phyloP scores from a whole-genome alignment of 2,888 invertebrate species.

The Parapristionchus giblindavisi region DNA sequence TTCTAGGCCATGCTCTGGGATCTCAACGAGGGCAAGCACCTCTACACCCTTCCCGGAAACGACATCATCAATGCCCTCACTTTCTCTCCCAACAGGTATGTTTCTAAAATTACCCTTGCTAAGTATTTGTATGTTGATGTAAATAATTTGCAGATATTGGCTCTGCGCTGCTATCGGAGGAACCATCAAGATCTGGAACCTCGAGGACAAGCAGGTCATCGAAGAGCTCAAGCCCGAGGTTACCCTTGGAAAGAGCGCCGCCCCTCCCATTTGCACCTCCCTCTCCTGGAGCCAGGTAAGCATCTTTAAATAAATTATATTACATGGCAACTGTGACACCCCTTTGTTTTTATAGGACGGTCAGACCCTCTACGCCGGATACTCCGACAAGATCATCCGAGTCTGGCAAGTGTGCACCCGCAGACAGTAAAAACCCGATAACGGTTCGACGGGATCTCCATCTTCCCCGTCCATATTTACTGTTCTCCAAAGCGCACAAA shows the following conservation, averaged over 20 bases:
- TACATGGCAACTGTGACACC: background rate
- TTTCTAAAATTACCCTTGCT: background rate
- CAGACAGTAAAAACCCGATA: constrained; percentile 26
- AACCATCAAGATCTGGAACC: constrained; percentile 98
- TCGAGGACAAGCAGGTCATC: constrained; percentile 98
- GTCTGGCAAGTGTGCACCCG: constrained; percentile 88
- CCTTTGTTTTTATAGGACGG: constrained; percentile 84
- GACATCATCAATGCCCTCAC: constrained; percentile 96
- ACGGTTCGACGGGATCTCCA: constrained; percentile 12
- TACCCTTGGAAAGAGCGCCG: constrained; percentile 79
- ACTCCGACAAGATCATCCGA: constrained; percentile 95
- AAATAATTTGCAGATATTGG: constrained; percentile 79
- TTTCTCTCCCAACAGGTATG: constrained; percentile 88
- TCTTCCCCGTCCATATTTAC: constrained; percentile 24
- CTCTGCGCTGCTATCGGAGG: constrained; percentile 98
- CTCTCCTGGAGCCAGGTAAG: constrained; percentile 40
- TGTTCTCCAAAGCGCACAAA: constrained; percentile 1
- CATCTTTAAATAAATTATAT: background rate
- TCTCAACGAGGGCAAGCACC: constrained; percentile 97
- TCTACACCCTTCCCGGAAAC: constrained; percentile 92
- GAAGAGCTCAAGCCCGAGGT: constrained; percentile 98
- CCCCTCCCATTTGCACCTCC: constrained; percentile 91
- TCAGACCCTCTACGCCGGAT: constrained; percentile 91
- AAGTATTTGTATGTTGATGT: background rate
- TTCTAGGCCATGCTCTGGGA: constrained; percentile 96